Conservation (phyloP, 2,113 vertebrate genomes). For the Phyllopteryx taeniolatus region DNA sequence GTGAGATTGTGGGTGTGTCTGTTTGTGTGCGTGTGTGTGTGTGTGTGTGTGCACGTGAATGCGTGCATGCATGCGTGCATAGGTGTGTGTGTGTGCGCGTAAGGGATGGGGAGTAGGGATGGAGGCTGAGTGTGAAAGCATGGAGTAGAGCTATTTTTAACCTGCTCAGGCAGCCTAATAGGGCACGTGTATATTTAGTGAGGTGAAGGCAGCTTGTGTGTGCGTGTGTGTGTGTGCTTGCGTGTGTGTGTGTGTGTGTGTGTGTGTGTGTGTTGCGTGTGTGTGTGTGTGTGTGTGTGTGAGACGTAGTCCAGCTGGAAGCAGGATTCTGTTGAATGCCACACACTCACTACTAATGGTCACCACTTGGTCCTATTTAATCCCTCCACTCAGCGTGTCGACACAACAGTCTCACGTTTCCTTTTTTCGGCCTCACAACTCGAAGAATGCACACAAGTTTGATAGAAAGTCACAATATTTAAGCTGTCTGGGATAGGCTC, state of each 20-base stretch:
- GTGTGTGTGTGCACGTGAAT: slow-evolving; percentile 2
- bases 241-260: slow-evolving; percentile 3
- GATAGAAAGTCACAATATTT: background rate
- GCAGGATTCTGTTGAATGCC: slow-evolving; percentile 21
- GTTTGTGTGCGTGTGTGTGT: slow-evolving; percentile 2
- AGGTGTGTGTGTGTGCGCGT: background rate
- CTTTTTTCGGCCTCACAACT: background rate
- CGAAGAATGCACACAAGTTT: background rate
- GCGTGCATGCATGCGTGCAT: no score
- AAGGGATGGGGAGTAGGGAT: background rate
- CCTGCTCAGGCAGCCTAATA: slow-evolving; percentile 40
- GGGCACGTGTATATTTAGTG: slow-evolving; percentile 57
- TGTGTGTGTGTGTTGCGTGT: slow-evolving; percentile 6
- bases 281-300: background rate
- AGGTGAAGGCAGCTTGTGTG: slow-evolving; percentile 42
- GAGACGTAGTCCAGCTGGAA: slow-evolving; percentile 23
- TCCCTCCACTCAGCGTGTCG: slow-evolving; percentile 1
- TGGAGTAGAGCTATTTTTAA: slow-evolving; percentile 58
- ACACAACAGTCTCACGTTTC: slow-evolving; percentile 11
- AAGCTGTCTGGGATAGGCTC: no score
- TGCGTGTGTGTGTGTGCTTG: background rate
- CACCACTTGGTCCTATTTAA: slow-evolving; percentile 24
- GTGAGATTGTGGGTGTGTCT: no score
- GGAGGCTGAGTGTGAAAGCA: slow-evolving; percentile 22
- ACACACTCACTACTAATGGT: slow-evolving; percentile 8